Evolutionary conservation across 2,797 vertebrate species (phyloP).

Genomic region (Aselliscus stoliczkanus): DNA sequence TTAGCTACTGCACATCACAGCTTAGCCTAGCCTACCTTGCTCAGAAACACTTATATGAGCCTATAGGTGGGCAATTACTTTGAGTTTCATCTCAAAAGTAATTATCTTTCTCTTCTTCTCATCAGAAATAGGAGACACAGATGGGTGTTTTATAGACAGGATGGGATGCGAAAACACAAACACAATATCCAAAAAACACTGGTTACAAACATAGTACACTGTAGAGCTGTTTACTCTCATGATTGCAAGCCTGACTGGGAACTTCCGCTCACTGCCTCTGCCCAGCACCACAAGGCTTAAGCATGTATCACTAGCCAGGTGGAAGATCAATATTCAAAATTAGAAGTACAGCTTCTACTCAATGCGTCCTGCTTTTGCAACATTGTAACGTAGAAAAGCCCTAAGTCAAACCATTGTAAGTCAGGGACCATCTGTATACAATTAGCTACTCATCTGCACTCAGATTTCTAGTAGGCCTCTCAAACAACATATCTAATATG

Average conservation of each 20-base stretch:
- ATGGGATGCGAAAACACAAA: not conserved
- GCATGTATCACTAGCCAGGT: not conserved
- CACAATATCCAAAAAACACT: not conserved
- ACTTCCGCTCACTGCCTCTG: not conserved
- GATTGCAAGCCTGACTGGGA: not conserved
- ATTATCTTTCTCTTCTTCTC: not conserved
- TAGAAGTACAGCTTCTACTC: not conserved
- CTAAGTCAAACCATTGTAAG: not conserved
- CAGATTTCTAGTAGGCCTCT: not conserved
- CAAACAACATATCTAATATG: not conserved
- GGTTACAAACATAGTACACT: not conserved
- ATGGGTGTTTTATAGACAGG: not conserved
- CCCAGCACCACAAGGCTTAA: not conserved
- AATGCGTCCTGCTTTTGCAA: not conserved
- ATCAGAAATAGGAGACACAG: not conserved
- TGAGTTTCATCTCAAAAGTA: not conserved
- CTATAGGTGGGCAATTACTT: not conserved
- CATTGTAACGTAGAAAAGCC: not conserved
- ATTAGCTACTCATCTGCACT: not conserved
- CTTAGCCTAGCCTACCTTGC: not conserved
- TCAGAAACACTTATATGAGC: not conserved
- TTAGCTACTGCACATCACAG: not conserved
- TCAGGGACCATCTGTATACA: not conserved
- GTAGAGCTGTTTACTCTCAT: not conserved
- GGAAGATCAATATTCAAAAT: not conserved